Conservation (phyloP, 2,113 vertebrate species). For the Coracopsis vasa region DNA sequence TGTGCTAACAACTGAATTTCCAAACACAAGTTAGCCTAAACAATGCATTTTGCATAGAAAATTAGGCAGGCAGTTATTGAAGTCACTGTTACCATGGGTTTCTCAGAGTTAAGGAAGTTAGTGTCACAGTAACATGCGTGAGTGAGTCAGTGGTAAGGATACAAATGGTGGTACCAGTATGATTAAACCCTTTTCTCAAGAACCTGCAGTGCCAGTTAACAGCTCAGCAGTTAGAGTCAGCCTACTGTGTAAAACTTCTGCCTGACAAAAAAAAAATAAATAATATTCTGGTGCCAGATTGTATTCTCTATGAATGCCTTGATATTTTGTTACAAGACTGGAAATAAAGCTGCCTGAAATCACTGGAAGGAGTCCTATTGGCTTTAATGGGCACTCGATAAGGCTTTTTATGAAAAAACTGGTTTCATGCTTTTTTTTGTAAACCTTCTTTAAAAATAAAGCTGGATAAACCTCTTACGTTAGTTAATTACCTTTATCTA, state of each 20-base stretch:
- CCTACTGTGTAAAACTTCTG: not conserved
- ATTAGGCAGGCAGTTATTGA: not conserved
- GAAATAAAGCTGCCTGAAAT: not conserved
- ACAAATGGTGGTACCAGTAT: not conserved
- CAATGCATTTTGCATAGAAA: not conserved
- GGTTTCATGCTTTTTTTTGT: not conserved
- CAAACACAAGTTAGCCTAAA: not conserved
- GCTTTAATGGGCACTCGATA: not conserved
- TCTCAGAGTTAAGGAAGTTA: not conserved
- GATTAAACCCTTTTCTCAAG: not conserved
- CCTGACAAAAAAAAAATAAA: not conserved
- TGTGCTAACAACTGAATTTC: not conserved
- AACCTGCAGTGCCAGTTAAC: not conserved
- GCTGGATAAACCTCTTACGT: not conserved
- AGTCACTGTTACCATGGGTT: accelerated
- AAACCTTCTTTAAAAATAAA: not conserved
- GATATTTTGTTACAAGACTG: not conserved
- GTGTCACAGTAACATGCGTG: accelerated
- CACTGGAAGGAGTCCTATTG: not conserved
- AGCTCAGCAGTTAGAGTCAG: not conserved
- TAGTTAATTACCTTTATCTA: not conserved
- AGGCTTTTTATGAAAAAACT: not conserved
- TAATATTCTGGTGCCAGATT: not conserved
- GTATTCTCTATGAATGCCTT: not conserved
- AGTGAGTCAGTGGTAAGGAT: not conserved